phyloP scores from a whole-genome alignment of 2,888 invertebrate species.

The Drosophila silvestris region DNA sequence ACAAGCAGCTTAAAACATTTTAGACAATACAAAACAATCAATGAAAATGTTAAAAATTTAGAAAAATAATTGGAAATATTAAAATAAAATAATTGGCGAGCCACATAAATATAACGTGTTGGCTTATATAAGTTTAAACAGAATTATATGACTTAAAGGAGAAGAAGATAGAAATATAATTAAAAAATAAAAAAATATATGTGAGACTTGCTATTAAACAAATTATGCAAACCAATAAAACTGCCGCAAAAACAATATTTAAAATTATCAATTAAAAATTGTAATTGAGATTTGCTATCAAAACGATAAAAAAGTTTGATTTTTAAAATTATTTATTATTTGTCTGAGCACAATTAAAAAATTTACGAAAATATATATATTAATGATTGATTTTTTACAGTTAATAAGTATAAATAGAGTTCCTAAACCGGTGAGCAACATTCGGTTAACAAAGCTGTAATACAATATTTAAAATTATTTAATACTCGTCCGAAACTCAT shows the following conservation, averaged over 20 bases:
- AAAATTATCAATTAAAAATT: neutral
- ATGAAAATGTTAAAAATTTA: neutral
- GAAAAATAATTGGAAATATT: neutral
- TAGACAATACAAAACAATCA: neutral
- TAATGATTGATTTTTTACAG: accelerated
- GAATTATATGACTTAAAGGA: neutral
- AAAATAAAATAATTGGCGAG: neutral
- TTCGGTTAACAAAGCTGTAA: neutral
- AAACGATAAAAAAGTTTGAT: neutral
- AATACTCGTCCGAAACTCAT: neutral
- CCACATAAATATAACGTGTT: neutral
- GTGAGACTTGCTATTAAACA: accelerated
- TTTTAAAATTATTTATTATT: neutral
- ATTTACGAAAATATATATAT: neutral
- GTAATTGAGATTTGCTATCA: neutral
- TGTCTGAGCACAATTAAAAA: neutral
- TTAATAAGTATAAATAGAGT: neutral
- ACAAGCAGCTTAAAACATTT: neutral
- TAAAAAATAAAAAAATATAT: accelerated
- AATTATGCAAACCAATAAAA: neutral
- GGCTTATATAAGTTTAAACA: neutral
- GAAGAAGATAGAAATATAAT: neutral
- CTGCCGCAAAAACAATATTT: neutral
- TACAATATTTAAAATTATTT: neutral
- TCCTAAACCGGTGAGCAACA: neutral